Base-by-base conservation (phyloP, 2,888 invertebrate genomes). In the Frankliniella intonsa region DNA sequence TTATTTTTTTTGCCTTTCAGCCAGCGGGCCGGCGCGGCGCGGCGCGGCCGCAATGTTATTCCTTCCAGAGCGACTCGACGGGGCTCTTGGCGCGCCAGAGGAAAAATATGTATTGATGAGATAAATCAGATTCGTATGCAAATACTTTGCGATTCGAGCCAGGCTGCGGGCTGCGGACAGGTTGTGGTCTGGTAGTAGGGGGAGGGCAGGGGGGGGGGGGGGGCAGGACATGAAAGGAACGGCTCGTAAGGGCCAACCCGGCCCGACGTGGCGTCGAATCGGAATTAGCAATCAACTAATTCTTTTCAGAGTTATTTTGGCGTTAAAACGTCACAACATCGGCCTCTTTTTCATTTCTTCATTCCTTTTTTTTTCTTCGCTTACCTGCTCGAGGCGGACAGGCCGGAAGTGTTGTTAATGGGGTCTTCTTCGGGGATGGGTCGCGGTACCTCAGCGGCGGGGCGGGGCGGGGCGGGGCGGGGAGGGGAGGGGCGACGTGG, bases 381-480 rank as follows among this genome's bases (percentile, higher is more conserved):
- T 55, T 62, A 62, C 62, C 62, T 62, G 62, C 55, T 55, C 55
- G 55, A 55, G 55, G 62, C 62, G 8, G 62, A 38, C 62, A 12
- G 55, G n/a, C 69, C 69, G 69, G 69, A 76, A 76, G 69, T 76
- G 69, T 25, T 76, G 12, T 25, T 76, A 76, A 76, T 76, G 69
- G 69, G 69, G 69, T 25, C 69, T 11, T 76, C 38, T 25, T 76
- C 25, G 69, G 62, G 62, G 25, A 76, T 76, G 69, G 69, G 25
- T 25, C 69, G 69, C 22, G 55, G 55, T 14, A 19, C 14, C 55
- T 19, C 55, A 19, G 55, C 55, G 12, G 55, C 55, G 55, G 55
- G 14, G 17, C 55, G 12, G 55, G 19, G 55, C 17, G 19, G 55
- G 17, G 14, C 17, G 55, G 55, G 19, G 55, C 55, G 55, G 55